Base-by-base conservation (phyloP, 2,888 invertebrate species). In the Diplolepis rosae region DNA sequence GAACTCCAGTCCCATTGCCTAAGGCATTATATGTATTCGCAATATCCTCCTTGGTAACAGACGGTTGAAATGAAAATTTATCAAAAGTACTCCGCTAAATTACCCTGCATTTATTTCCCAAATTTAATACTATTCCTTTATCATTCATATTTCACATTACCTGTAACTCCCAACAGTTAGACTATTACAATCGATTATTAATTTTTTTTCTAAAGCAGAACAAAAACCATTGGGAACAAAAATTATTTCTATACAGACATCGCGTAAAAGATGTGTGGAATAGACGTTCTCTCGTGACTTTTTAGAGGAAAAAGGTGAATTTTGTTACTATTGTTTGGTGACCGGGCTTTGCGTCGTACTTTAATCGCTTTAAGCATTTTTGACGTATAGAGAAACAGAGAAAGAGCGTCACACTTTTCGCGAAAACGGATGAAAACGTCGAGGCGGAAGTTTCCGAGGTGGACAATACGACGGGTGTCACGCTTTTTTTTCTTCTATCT, bases 391-490 rank as follows among this genome's bases (percentile, higher is more conserved):
- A 27, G 32, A 71, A 28, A 54, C 61, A 15, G 56, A 73, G 65
- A 71, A 73, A 61, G 65, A 45, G 39, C 42, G 52, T 66, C 42
- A 15, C 65, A 45, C 18, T 18, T 61, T 61, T 61, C 35, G 39
- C 24, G 61, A 39, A 35, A 32, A 61, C 61, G 61, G 35, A 61
- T 61, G 39, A n/a, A 61, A 61, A 69, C 73, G 68, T 71, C 71
- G 39, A 61, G 61, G 24, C 7, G 39, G 35, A 61, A 61, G 61
- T 61, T 61, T 61, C 24, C 61, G 35, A 71, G 67, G 39, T 66
- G 77, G 80, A 83, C 83, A 83, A 84, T 84, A 80, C 79, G 61
- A 61, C 35, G 77, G 79, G 81, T 79, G 82, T 82, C 83, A 82
- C 77, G 73, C 75, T 78, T 80, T 80, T 82, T 81, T 50, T n/a